A percentile compares a stretch with the other conserved stretches of the same genome.
Conservation (phyloP, 2,113 vertebrate species). For the Psittacula cyanocephala region DNA sequence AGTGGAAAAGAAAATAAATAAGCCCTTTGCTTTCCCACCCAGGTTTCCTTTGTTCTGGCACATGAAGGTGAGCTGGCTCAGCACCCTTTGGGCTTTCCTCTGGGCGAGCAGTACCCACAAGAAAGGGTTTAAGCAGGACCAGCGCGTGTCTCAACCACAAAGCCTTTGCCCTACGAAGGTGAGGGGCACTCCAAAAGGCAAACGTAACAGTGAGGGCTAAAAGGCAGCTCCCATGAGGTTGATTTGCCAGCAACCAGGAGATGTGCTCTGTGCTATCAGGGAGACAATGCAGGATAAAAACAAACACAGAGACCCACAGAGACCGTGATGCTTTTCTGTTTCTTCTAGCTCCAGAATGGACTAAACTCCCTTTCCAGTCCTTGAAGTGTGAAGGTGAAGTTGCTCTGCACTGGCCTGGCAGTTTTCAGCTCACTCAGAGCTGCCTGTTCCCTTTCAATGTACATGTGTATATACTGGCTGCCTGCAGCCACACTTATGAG, state of each 20-base stretch:
- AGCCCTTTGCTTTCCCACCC: not conserved
- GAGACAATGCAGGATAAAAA: not conserved
- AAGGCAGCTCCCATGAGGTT: not conserved
- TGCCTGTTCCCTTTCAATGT: not conserved
- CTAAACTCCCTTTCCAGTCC: not conserved
- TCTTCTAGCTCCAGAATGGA: not conserved
- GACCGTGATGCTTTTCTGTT: not conserved
- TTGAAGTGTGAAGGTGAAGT: not conserved
- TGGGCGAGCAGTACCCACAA: not conserved
- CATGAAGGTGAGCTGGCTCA: constrained; percentile 13
- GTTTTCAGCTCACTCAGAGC: not conserved
- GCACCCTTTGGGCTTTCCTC: not conserved
- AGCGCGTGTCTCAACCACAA: rapidly evolving
- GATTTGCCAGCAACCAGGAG: not conserved
- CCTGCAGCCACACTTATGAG: rapidly evolving
- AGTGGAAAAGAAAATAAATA: constrained; percentile 23
- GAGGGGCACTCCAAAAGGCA: not conserved
- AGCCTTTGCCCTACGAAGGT: not conserved
- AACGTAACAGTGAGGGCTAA: not conserved
- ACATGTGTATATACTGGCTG: rapidly evolving
- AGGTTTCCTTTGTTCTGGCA: not conserved
- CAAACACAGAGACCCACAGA: not conserved
- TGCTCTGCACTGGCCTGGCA: not conserved
- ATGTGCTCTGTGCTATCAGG: not conserved
- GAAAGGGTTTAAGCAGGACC: not conserved